Evolutionary conservation across 2,888 invertebrate genomes (phyloP), one percentile per base, ranked within the genome.

Genomic region (Bugula neritina): DNA sequence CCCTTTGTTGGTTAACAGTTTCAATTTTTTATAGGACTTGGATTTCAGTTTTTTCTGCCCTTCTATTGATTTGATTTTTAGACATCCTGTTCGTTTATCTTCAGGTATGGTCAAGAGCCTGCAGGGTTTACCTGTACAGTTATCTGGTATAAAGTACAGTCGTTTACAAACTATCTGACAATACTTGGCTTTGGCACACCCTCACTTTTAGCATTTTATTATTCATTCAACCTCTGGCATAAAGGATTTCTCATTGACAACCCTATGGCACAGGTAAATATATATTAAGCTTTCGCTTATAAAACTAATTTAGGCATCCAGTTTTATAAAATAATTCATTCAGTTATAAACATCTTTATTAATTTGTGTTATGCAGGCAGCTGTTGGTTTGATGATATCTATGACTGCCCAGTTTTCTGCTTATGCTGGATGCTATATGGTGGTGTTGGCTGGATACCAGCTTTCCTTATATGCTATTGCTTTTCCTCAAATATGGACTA

Each of bases 81-180:
- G n/a, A n/a, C n/a, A n/a, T n/a, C n/a, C n/a, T n/a, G n/a, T n/a
- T n/a, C n/a, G n/a, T 57, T 57, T 57, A 1, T 63, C 5, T 10
- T 25, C 29, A 70, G 70, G 52, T 43, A 54, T 29, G 70, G 70
- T n/a, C 27, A 35, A 21, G 70, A 70, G 25, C 70, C 70, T 43
- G 70, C 70, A 2, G 70, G 70, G 10, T 70, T 23, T 29, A 35
- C 70, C n/a, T 70, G 70, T 23, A 52, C 52, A 10, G 70, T 70
- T 2, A 3, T 43, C 5, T 70, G 70, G 70, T 70, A 70, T 29
- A 52, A 35, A 27, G 43, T 54, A 5, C 52, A 43, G 23, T 52
- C 70, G 2, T 70, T 23, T 29, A 29, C 29, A 35, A 70, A n/a
- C 25, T 70, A 70, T 31, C 35, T 70, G 70, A 29, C 52, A n/a